Conservation (phyloP, 1,140 invertebrate genomes). For the Thaumatotibia leucotreta region DNA sequence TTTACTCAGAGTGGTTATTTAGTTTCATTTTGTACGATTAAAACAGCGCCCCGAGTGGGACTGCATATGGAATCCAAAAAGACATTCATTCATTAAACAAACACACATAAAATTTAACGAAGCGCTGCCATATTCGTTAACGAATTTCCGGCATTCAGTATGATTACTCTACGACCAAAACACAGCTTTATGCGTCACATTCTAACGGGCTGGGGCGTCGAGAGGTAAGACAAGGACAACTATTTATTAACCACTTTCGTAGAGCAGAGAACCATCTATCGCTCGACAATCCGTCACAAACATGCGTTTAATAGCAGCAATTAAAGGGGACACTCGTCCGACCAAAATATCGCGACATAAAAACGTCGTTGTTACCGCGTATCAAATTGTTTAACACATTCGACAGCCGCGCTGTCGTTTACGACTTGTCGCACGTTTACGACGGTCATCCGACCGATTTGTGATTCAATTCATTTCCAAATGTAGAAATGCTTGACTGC, state of each 20-base stretch:
- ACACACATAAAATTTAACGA: slow-evolving; percentile 69
- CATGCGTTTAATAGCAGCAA: slow-evolving; percentile 63
- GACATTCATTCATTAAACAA: slow-evolving; percentile 68
- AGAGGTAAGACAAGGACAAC: slow-evolving; percentile 30
- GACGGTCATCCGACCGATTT: slow-evolving; percentile 35
- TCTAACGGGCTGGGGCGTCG: slow-evolving; percentile 19
- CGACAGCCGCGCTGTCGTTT: slow-evolving; percentile 34
- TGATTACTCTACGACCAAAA: slow-evolving; percentile 29
- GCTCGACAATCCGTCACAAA: slow-evolving; percentile 54
- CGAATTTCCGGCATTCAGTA: slow-evolving; percentile 65
- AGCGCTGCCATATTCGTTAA: slow-evolving; percentile 64
- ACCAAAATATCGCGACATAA: slow-evolving; percentile 66
- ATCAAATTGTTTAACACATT: slow-evolving; percentile 65
- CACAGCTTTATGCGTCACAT: slow-evolving; percentile 27
- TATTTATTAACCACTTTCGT: not conserved
- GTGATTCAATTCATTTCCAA: slow-evolving; percentile 22
- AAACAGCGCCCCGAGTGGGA: slow-evolving; percentile 1
- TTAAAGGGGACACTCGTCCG: slow-evolving; percentile 59
- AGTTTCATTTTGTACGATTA: not conserved
- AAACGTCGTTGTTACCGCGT: slow-evolving; percentile 52
- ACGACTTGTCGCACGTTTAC: slow-evolving; percentile 46
- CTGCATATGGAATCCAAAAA: slow-evolving; percentile 64
- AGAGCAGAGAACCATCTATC: slow-evolving; percentile 40
- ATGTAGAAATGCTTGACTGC: not conserved
- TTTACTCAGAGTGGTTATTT: not conserved